A percentile compares a stretch with the other conserved stretches of the same genome.
Conservation (phyloP, 2,113 vertebrate genomes). For the Laticauda colubrina region DNA sequence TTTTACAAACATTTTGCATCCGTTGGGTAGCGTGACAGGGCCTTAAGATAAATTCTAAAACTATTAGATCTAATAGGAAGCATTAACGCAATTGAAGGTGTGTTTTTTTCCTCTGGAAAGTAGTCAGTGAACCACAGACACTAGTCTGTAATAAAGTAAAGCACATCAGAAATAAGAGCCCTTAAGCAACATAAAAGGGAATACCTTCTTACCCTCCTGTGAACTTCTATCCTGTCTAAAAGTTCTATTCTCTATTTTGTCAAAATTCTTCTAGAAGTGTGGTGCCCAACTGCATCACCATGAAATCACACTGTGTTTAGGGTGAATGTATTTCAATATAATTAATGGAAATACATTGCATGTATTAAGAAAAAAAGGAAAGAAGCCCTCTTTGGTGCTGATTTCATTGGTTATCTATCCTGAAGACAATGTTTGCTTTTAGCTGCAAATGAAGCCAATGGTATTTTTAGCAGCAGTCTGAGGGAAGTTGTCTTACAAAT, state of each 20-base stretch:
- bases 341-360: slow-evolving; percentile 38
- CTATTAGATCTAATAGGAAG: neutral
- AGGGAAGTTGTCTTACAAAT: slow-evolving; percentile 10
- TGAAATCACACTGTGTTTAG: slow-evolving; percentile 26
- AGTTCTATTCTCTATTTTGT: neutral
- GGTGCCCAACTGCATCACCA: neutral
- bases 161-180: neutral
- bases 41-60: neutral
- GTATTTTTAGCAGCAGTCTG: neutral
- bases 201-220: neutral
- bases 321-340: slow-evolving; percentile 26
- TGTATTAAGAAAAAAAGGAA: slow-evolving; percentile 43
- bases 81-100: neutral
- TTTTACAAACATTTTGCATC: no score
- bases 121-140: neutral
- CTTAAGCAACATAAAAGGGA: neutral
- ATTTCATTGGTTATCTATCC: slow-evolving; percentile 41
- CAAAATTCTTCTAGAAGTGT: neutral
- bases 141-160: neutral
- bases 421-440: slow-evolving; percentile 29
- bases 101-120: neutral
- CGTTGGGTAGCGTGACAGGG: no score
- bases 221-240: neutral
- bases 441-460: neutral
- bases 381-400: slow-evolving; percentile 30